These are phyloP conservation scores for Dipodomys stephensi DNA, from an alignment of 2,113 vertebrate genomes.

Conservation along the genomic window DNA sequence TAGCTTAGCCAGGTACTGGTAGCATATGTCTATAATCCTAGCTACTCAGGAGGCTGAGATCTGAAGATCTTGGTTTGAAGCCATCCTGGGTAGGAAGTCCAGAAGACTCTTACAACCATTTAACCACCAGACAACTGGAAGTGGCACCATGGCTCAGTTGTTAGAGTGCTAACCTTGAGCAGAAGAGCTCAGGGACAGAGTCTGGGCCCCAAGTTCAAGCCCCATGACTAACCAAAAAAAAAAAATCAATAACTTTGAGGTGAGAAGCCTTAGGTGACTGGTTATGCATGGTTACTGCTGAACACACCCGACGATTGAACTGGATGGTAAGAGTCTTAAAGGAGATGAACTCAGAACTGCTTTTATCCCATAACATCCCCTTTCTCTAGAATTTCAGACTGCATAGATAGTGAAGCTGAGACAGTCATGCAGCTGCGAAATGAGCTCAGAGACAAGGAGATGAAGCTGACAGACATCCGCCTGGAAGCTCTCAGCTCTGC, in stretches of 20 bases:
- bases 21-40: too few species aligned
- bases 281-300: background rate
- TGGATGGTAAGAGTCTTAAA: background rate
- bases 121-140: too few species aligned
- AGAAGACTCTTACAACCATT: too few species aligned
- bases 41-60: too few species aligned
- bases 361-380: background rate
- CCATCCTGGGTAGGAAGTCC: too few species aligned
- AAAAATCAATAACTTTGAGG: background rate
- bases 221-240: too few species aligned
- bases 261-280: background rate
- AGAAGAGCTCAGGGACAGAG: too few species aligned
- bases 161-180: too few species aligned
- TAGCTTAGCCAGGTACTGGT: too few species aligned
- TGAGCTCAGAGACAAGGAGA: slow-evolving; percentile 98
- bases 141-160: too few species aligned
- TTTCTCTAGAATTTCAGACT: slow-evolving; percentile 92
- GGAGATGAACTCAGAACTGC: background rate
- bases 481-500: slow-evolving; percentile 98
- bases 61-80: too few species aligned
- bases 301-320: background rate
- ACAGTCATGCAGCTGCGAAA: slow-evolving; percentile 97
- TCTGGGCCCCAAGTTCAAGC: too few species aligned
- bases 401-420: slow-evolving; percentile 95
- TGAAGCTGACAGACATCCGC: slow-evolving; percentile 98